Base-by-base conservation (phyloP, 1,140 invertebrate genomes). In the Calycopis cecrops region DNA sequence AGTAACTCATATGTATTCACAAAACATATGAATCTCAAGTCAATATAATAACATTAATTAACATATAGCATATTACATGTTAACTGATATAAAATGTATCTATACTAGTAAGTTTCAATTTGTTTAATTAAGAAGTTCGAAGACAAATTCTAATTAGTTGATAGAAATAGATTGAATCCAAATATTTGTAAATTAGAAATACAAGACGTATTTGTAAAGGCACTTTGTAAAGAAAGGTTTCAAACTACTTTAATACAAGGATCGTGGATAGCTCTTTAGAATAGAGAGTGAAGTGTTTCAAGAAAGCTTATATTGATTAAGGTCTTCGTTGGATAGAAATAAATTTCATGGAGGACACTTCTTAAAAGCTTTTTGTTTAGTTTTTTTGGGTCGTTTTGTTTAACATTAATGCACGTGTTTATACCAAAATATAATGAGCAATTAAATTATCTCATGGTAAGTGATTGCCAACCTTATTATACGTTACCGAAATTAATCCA, bases 291-390 rank as follows among this genome's bases (percentile, higher is more conserved):
- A 9, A 44, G 40, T 44, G 40, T 44, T 44, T 44, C 40, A 44
- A 16, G 40, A 44, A 44, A 44, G 40, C 40, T 44, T 44, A 44
- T 44, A 44, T 44, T 44, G 40, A 44, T 44, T 44, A 44, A 44
- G 16, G 14, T 44, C 14, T 17, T 44, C 40, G 40, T 44, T 16
- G 14, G 40, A 16, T 16, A 44, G 14, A 44, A 17, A 16, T 44
- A 40, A 40, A 40, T 44, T 44, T 16, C 21, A 28, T 28, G 6
- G 14, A 44, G 14, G 7, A 14, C 40, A 44, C 38, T 44, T 44
- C 17, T 44, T 44, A 44, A 4, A 44, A 14, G 40, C 40, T 16
- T 16, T 16, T 44, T 44, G n/a, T 17, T 7, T 14, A 11, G 38
- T 40, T 40, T 40, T 40, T 11, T 10, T 40, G 6, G 21, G 21